These are phyloP conservation scores for Andricus curvator DNA, from an alignment of 2,888 invertebrate species.

Conservation along the genomic window DNA sequence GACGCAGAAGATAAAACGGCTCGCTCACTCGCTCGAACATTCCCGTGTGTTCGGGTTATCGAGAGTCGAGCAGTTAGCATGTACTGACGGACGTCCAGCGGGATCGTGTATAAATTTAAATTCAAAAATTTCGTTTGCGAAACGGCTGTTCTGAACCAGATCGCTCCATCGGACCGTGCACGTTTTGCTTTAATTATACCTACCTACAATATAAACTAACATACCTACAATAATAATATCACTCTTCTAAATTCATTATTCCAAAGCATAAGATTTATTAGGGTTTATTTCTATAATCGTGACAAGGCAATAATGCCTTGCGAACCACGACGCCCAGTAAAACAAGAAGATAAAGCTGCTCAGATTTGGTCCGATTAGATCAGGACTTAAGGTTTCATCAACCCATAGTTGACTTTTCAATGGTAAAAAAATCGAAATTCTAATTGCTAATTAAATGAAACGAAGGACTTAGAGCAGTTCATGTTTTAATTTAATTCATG, in stretches of 20 bases:
- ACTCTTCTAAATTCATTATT: neutral
- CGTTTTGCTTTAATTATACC: neutral
- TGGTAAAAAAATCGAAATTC: no score
- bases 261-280: no score
- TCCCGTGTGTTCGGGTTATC: slow-evolving; percentile 15
- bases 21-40: slow-evolving; percentile 30
- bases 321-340: no score
- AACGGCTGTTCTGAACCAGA: neutral
- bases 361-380: no score
- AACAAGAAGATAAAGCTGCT: no score
- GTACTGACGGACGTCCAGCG: slow-evolving; percentile 29
- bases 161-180: neutral
- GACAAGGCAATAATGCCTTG: no score
- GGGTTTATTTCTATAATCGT: no score
- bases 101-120: slow-evolving; percentile 34
- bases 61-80: slow-evolving; percentile 15
- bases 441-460: no score
- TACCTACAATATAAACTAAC: neutral
- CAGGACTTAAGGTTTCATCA: no score
- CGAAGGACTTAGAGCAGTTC: no score
- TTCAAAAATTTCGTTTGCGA: slow-evolving; percentile 9
- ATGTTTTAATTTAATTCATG: no score
- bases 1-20: slow-evolving; percentile 44
- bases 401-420: no score
- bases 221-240: neutral